Conservation (phyloP, 2,888 invertebrate species). For the Maniola hyperantus region DNA sequence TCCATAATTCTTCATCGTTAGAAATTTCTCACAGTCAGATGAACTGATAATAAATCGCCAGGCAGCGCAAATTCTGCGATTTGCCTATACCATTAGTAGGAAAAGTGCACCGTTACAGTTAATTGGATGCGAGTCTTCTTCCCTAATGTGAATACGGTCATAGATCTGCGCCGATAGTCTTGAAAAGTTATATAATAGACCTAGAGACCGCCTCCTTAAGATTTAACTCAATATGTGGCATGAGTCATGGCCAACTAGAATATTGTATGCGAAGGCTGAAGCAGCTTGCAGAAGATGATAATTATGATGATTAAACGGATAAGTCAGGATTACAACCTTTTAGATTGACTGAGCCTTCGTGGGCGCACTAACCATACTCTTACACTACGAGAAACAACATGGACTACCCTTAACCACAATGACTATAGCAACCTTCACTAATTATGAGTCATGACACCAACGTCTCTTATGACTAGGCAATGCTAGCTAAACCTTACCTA, state of each 20-base stretch:
- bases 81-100: slow-evolving; percentile 20
- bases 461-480: no score
- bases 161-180: slow-evolving; percentile 29
- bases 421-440: no score
- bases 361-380: no score
- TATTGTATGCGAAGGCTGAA: background rate
- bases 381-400: no score
- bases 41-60: slow-evolving; percentile 7
- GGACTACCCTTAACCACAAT: no score
- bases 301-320: no score
- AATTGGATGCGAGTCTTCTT: slow-evolving; percentile 36
- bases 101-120: slow-evolving; percentile 28
- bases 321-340: no score
- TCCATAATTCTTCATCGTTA: slow-evolving; percentile 1
- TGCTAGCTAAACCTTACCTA: no score
- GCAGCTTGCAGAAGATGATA: no score
- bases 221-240: background rate
- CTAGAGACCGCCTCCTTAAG: background rate
- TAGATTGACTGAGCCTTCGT: no score
- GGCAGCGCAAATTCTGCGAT: slow-evolving; percentile 14
- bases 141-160: slow-evolving; percentile 30
- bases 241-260: no score
- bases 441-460: no score
- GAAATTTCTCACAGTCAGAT: slow-evolving; percentile 6
- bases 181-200: slow-evolving; percentile 19